A percentile compares a stretch with the other conserved stretches of the same genome.
phyloP scores from a whole-genome alignment of 92 coral and sea anemone genomes.

The Porites cylindrica region DNA sequence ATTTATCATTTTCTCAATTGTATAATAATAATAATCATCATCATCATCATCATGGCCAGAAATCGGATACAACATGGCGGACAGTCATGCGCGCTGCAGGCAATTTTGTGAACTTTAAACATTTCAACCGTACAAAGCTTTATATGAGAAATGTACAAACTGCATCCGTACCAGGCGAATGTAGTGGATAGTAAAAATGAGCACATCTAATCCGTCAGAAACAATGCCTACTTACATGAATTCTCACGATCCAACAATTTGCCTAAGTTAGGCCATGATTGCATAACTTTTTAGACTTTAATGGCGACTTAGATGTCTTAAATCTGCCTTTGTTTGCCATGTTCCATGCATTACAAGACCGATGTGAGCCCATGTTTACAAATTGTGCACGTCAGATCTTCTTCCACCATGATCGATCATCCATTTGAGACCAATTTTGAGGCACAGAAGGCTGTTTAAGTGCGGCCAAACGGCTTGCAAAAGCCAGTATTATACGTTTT shows the following conservation, averaged over 20 bases:
- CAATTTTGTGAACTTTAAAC: background rate
- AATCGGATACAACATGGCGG: slow-evolving; percentile 53
- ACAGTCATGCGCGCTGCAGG: slow-evolving; percentile 30
- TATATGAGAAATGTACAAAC: slow-evolving; percentile 18
- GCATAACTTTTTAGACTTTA: background rate
- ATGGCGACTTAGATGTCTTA: background rate
- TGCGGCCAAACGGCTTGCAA: background rate
- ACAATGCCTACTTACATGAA: background rate
- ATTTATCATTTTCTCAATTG: too few relatives aligned
- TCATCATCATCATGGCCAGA: slow-evolving; percentile 8
- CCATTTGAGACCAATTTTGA: slow-evolving; percentile 4
- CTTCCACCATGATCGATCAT: slow-evolving; percentile 11
- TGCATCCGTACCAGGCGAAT: background rate
- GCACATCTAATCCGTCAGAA: slow-evolving; percentile 39
- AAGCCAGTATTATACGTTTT: slow-evolving; percentile 6
- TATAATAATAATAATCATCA: too few relatives aligned
- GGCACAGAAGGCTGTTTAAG: slow-evolving; percentile 9
- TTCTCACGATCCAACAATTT: slow-evolving; percentile 6
- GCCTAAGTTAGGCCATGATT: slow-evolving; percentile 3
- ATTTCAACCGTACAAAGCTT: slow-evolving; percentile 11
- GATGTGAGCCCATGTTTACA: background rate
- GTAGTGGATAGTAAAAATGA: slow-evolving; percentile 37
- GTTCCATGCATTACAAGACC: background rate
- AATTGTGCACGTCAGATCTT: slow-evolving; percentile 14
- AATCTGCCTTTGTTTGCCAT: background rate